Evolutionary conservation across 2,888 invertebrate genomes (phyloP).

Genomic region (Cheilosia impressa): DNA sequence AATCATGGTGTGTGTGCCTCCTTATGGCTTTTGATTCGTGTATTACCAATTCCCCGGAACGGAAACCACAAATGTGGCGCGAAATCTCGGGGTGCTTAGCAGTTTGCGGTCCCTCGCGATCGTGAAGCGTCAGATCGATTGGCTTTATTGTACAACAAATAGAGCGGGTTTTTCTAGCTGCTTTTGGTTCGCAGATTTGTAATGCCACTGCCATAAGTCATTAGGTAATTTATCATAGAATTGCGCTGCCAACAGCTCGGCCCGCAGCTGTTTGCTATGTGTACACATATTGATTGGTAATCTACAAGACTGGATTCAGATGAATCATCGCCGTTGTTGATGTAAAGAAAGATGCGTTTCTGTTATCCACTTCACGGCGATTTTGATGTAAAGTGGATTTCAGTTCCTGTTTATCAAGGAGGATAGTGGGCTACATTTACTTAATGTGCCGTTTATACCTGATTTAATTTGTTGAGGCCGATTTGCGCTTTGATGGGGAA

Average conservation of each 20-base stretch:
- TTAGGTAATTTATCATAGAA: slow-evolving; percentile 65
- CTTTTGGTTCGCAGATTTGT: slow-evolving; percentile 33
- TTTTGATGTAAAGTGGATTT: slow-evolving; percentile 19
- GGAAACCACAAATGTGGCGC: slow-evolving; percentile 60
- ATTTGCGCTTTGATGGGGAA: no score
- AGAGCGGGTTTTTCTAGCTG: slow-evolving; percentile 34
- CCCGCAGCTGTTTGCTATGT: slow-evolving; percentile 35
- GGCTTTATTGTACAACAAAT: slow-evolving; percentile 41
- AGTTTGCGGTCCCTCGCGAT: slow-evolving; percentile 42
- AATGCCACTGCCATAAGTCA: slow-evolving; percentile 53
- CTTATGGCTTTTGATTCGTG: slow-evolving; percentile 22
- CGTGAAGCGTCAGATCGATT: slow-evolving; percentile 51
- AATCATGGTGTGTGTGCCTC: slow-evolving; percentile 7
- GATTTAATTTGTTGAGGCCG: no score
- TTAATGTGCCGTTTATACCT: no score
- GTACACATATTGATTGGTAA: slow-evolving; percentile 26
- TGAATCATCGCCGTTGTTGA: slow-evolving; percentile 31
- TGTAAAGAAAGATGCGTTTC: slow-evolving; percentile 31
- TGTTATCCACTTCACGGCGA: slow-evolving; percentile 39
- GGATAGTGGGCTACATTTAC: no score
- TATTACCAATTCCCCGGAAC: slow-evolving; percentile 35
- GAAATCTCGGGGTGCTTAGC: slow-evolving; percentile 22
- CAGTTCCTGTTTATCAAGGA: background rate
- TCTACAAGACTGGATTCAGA: slow-evolving; percentile 31
- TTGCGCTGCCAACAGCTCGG: slow-evolving; percentile 30